A percentile compares a stretch with the other conserved stretches of the same genome.
Evolutionary conservation across 1,140 invertebrate species (phyloP).

Genomic region (Apis florea): DNA sequence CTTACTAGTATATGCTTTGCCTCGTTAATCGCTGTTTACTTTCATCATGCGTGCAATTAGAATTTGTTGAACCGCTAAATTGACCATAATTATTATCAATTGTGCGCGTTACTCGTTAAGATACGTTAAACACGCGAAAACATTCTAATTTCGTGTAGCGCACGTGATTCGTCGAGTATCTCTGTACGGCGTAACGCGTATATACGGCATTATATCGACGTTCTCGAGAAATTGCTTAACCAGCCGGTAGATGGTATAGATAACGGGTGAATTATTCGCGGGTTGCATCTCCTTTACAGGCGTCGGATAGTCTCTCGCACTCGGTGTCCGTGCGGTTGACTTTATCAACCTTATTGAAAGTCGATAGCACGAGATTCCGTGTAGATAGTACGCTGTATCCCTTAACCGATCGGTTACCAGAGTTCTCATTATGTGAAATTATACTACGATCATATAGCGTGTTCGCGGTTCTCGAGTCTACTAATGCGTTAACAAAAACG

Average conservation of each 20-base stretch:
- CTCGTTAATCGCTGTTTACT: neutral
- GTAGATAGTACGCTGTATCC: constrained; percentile 75
- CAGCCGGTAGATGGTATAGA: constrained; percentile 75
- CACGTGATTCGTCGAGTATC: constrained; percentile 29
- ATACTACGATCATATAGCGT: constrained; percentile 60
- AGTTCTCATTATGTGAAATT: constrained; percentile 66
- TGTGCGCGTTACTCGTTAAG: neutral
- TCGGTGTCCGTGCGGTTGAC: constrained; percentile 71
- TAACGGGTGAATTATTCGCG: constrained; percentile 80
- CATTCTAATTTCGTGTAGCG: constrained; percentile 32
- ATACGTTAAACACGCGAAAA: constrained; percentile 26
- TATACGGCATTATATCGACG: constrained; percentile 38
- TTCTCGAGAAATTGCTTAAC: constrained; percentile 70
- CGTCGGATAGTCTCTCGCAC: constrained; percentile 68
- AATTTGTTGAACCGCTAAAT: constrained; percentile 10
- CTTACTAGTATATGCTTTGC: neutral
- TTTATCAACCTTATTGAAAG: constrained; percentile 80
- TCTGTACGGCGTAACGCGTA: constrained; percentile 19
- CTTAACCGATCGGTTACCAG: constrained; percentile 72
- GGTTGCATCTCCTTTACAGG: constrained; percentile 76
- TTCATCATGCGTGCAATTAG: neutral
- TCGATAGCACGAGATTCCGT: constrained; percentile 76
- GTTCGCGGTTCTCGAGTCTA: constrained; percentile 49
- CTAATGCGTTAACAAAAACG: constrained; percentile 61
- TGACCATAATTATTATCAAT: constrained; percentile 16